Evolutionary conservation across 2,797 vertebrate genomes (phyloP), one percentile per base, ranked within the genome.

Genomic region (Pyrocephalus nanus): DNA sequence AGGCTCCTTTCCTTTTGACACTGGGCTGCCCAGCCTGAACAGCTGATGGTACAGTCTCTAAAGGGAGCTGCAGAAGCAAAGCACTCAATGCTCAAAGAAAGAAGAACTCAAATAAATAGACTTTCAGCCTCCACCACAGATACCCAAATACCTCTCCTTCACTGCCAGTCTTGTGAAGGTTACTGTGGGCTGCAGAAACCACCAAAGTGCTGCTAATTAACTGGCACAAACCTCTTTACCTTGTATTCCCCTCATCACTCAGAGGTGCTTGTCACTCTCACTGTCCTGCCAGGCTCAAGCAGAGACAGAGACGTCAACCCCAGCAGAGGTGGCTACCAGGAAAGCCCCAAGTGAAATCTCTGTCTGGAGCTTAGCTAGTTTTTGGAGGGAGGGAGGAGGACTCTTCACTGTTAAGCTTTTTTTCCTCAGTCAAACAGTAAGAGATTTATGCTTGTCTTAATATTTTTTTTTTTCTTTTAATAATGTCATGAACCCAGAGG

Each of bases 91-190:
- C 38, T 90, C 67, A 54, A 45, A 61, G 34, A 74, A 74, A 50
- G 36, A 77, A 66, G 23, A 84, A 34, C 57, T 90, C 86, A 76
- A 67, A 92, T 58, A 74, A 84, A 93, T 75, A 12, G 21, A 67
- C 54, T 87, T 75, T 23, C 40, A 72, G 47, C 36, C 36, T 70
- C 40, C 15, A 58, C 54, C 47, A 55, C 66, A 86, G 80, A 81
- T 92, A 65, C 75, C 43, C 72, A 93, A 77, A 90, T 60, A 94
- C 53, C 60, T 76, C 51, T 86, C 54, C 43, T 94, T 62, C 55
- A 40, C 34, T 81, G 40, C 40, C 81, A 80, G 76, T 86, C 82
- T 58, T 36, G 48, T 32, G 73, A 85, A 88, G 76, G 66, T 78
- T 81, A 84, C 48, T n/a, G 50, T 60, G 72, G 82, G 70, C 79